Percentiles rank a stretch among this genome's conserved stretches.
Conservation (phyloP, 1,140 invertebrate genomes). For the Ostrea denselamellosa region DNA sequence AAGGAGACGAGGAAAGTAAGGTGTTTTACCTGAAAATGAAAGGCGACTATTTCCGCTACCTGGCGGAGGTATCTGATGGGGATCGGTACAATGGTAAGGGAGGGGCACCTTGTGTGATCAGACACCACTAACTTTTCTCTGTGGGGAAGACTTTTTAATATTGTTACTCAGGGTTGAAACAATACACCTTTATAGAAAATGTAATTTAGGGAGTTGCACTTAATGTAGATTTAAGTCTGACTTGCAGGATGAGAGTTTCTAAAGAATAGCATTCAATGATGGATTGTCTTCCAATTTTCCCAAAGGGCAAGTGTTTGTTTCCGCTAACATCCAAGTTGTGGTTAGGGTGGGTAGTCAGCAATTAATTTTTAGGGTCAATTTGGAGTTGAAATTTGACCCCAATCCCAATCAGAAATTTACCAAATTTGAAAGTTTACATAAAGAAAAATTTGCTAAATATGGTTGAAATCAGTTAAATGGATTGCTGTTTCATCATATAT, state of each 20-base stretch:
- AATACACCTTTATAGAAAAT: background rate
- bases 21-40: conserved; percentile 99
- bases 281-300: no score
- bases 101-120: conserved; percentile 35
- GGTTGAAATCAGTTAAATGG: no score
- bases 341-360: no score
- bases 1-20: conserved; percentile 88
- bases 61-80: conserved; percentile 98
- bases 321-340: no score
- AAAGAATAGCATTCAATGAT: background rate
- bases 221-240: background rate
- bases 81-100: conserved; percentile 89
- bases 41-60: conserved; percentile 99
- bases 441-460: no score
- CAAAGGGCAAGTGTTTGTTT: no score
- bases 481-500: no score
- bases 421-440: no score
- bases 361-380: no score
- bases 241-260: background rate
- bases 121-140: conserved; percentile 34
- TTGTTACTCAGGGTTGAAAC: conserved; percentile 18
- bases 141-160: conserved; percentile 16
- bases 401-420: no score
- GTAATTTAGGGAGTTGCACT: background rate
- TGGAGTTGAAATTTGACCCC: no score